A percentile compares a stretch with the other conserved stretches of the same genome.
phyloP scores from a whole-genome alignment of 2,797 vertebrate species.

The Mionectes olivaceus region DNA sequence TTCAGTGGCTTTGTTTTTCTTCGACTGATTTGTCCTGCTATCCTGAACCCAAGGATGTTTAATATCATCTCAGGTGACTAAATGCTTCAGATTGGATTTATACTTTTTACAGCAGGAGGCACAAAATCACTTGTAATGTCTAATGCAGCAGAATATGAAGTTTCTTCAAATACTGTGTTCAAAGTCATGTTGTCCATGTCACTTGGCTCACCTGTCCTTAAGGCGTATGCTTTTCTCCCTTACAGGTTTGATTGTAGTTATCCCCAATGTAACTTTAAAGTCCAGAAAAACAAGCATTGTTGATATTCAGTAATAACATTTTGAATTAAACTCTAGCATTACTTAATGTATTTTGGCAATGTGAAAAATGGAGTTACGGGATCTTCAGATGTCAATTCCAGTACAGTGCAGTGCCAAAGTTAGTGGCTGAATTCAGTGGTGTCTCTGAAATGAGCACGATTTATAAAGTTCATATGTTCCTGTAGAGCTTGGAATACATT shows the following conservation, averaged over 20 bases:
- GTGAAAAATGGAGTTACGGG: not conserved
- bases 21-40: conserved; percentile 96
- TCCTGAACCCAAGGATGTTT: conserved; percentile 98
- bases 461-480: not conserved
- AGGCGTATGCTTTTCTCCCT: not conserved
- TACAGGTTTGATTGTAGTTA: not conserved
- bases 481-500: not conserved
- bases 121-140: not conserved
- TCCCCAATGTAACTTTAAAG: not conserved
- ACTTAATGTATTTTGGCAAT: not conserved
- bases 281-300: not conserved
- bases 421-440: not conserved
- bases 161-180: not conserved
- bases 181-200: rapidly evolving
- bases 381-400: not conserved
- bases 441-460: not conserved
- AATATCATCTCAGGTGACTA: conserved; percentile 96
- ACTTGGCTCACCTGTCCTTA: not conserved
- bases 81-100: not conserved
- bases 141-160: not conserved
- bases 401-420: not conserved
- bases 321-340: not conserved
- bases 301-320: not conserved
- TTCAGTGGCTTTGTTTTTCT: conserved; percentile 97
- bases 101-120: not conserved